Percentiles rank a stretch among this genome's conserved stretches.
phyloP scores from a whole-genome alignment of 2,113 vertebrate species.

The Psophia crepitans region DNA sequence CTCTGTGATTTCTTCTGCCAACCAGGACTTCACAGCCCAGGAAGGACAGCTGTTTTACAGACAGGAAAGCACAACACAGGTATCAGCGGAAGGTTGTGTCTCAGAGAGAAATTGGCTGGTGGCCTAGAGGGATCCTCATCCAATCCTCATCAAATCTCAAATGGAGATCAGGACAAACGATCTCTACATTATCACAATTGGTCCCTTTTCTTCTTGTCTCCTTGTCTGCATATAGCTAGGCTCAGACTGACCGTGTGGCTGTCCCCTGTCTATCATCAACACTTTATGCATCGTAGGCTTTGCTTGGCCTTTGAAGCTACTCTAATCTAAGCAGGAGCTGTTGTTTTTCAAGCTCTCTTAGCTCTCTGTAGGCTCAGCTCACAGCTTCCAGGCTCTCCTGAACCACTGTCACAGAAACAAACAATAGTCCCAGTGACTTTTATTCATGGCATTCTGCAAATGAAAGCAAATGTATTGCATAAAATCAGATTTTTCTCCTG shows the following conservation, averaged over 20 bases:
- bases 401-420: background rate
- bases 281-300: background rate
- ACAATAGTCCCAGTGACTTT: background rate
- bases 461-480: background rate
- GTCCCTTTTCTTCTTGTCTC: background rate
- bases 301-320: background rate
- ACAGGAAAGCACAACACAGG: background rate
- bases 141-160: background rate
- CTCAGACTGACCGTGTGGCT: background rate
- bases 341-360: background rate
- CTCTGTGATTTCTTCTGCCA: background rate
- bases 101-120: background rate
- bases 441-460: background rate
- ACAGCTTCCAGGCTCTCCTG: background rate
- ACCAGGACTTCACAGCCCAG: no score
- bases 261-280: background rate
- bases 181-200: background rate
- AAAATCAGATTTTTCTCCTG: background rate
- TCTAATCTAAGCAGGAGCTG: background rate
- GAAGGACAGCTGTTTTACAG: background rate
- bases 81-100: background rate
- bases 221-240: background rate
- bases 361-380: background rate
- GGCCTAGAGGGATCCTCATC: background rate
- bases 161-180: background rate